Evolutionary conservation across 2,113 vertebrate genomes (phyloP).

Genomic region (Geococcyx californianus): DNA sequence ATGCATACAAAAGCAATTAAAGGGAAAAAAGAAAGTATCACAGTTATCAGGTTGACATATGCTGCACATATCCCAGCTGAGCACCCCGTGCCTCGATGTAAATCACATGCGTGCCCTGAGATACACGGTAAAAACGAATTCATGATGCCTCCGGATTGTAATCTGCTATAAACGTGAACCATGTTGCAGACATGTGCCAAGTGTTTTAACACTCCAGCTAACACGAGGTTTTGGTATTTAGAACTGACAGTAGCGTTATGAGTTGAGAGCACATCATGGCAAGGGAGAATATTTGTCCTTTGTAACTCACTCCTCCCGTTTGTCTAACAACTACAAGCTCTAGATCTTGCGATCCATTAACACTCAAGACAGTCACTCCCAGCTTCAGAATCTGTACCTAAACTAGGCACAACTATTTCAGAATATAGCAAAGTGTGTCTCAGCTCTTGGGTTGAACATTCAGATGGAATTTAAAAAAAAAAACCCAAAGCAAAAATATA

Average conservation of each 20-base stretch:
- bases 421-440: not conserved
- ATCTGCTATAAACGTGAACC: not conserved
- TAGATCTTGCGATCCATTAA: accelerated
- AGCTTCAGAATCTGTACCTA: not conserved
- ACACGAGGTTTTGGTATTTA: not conserved
- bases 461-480: not conserved
- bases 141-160: not conserved
- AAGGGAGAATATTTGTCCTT: not conserved
- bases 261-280: not conserved
- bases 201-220: not conserved
- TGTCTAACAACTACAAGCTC: not conserved
- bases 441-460: not conserved
- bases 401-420: not conserved
- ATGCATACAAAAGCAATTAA: not conserved
- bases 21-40: not conserved
- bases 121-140: accelerated
- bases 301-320: not conserved
- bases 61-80: not conserved
- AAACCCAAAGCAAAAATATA: not conserved
- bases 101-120: not conserved
- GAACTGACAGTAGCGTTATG: not conserved
- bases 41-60: not conserved
- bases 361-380: not conserved
- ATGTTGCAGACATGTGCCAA: not conserved
- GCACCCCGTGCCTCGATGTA: not conserved